Base-by-base conservation (phyloP, 2,888 invertebrate genomes). In the Pogonocherus hispidulus region DNA sequence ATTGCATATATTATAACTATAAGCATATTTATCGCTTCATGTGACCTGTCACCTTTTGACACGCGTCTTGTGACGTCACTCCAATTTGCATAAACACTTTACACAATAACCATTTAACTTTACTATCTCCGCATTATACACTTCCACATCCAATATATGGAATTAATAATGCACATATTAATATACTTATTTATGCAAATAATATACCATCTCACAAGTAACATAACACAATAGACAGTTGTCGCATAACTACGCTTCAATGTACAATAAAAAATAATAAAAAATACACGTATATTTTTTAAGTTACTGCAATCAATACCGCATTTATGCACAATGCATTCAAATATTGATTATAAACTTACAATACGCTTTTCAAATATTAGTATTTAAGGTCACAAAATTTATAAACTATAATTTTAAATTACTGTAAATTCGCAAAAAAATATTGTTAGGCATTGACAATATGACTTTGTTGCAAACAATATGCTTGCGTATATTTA, bases 21-120 rank as follows among this genome's bases (percentile, higher is more conserved):
- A 44, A 67, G 64, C 67, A 63, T 72, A 74, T 72, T 77, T 76
- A 76, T 73, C 75, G 72, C 67, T 64, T 60, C 63, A 47, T 67
- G 69, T 77, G 75, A 77, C 77, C 74, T 75, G 72, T 73, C 76
- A 75, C 76, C 75, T 74, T 71, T 71, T 71, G 74, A 76, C 77
- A 76, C 74, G 73, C 71, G 75, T 69, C 72, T 73, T 66, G 49
- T 73, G 65, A 70, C 73, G 77, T 77, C 73, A 75, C 59, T 32
- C 44, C 32, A 60, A 70, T 73, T 74, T 74, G 69, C 74, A 73
- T 73, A 76, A 70, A 69, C 60, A 71, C 68, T 72, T 54, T 23
- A 63, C 63, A 49, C 27, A 49, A 63, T 63, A 63, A 63, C 56
- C 63, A 56, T 51, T 67, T 55, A 41, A 57, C 41, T 57, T 49